Evolutionary conservation across 2,797 vertebrate genomes (phyloP), one percentile per base, ranked within the genome.

Genomic region (Phaenicophaeus curvirostris): DNA sequence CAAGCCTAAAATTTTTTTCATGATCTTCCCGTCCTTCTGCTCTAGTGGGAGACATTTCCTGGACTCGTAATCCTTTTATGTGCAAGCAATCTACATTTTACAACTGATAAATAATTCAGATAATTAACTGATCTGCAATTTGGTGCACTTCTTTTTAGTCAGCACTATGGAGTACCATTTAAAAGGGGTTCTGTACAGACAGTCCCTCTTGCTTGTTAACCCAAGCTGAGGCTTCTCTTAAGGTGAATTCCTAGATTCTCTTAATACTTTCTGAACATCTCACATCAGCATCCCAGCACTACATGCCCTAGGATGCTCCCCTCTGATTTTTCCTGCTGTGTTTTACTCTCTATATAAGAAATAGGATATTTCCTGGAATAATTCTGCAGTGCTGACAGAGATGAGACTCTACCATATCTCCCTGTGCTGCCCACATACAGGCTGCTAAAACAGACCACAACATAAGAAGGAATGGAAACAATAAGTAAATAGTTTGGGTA

Each of bases 21-120:
- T 90, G 57, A 77, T 90, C 88, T 97, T 97, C 92, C 95, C 71
- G 1, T 66, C 77, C 94, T 94, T 68, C 76, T 90, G 87, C 92
- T 93, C 94, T 93, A 93, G 80, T 91, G 95, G 94, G 95, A 97
- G 84, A 92, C 83, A 96, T 95, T 96, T 97, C 95, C 89, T 90
- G 85, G 91, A 96, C 88, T 87, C 76, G 39, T 77, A 96, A 85
- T 39, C 91, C 94, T 95, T 96, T 97, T 84, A 95, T 80, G 87
- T 90, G 76, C 79, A 91, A 93, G 93, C 88, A 94, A 93, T 96
- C 95, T 87, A 91, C 82, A 75, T 95, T 97, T 96, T 94, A 97
- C 94, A 94, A 75, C 93, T 93, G 85, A 94, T 97, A 97, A 97
- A 97, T 97, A 97, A 97, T 97, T 97, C 90, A 97, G 72, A 58